Base-by-base conservation (phyloP, 2,888 invertebrate genomes). In the Nomada lathburiana region DNA sequence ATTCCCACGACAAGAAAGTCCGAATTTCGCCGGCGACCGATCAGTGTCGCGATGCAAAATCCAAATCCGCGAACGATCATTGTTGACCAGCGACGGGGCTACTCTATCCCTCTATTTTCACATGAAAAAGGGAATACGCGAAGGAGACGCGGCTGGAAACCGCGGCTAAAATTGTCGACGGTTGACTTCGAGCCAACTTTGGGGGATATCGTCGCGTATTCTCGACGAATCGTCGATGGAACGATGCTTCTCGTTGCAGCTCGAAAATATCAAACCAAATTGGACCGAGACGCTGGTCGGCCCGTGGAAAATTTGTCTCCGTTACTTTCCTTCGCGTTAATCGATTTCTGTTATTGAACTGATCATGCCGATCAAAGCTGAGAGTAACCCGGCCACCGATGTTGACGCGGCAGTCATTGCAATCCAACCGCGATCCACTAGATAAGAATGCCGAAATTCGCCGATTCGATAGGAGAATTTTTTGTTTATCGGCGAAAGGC, bases 171-270 rank as follows among this genome's bases (percentile, higher is more conserved):
- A 84, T 80, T 76, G 83, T 86, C 88, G 57, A 73, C 42, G 67
- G 74, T 89, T 88, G 88, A 89, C 85, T 82, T 76, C 60, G 82
- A 68, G 87, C 87, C 87, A 86, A 81, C 63, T 87, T 80, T 64
- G 26, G 18, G 47, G 67, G 50, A 57, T 65, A 65, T 29, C 44
- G 7, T 11, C 18, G 36, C 60, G 50, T 29, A n/a, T 29, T 9
- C 70, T 11, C 11, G 29, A 18, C 13, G 29, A 23, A n/a, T 47
- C 47, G 7, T n/a, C n/a, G 26, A 29, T 20, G 9, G 26, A 16
- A 26, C 10, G 0, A 4, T 52, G 9, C 7, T 18, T 23, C 13
- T 23, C n/a, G n/a, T n/a, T 7, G 26, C 23, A 16, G 20, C n/a
- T 50, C 9, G 36, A 62, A 62, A 36, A 18, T 62, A 52, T 9